Percentiles rank a stretch among this genome's conserved stretches.
Conservation (phyloP, 2,113 vertebrate species). For the Lagopus leucura region DNA sequence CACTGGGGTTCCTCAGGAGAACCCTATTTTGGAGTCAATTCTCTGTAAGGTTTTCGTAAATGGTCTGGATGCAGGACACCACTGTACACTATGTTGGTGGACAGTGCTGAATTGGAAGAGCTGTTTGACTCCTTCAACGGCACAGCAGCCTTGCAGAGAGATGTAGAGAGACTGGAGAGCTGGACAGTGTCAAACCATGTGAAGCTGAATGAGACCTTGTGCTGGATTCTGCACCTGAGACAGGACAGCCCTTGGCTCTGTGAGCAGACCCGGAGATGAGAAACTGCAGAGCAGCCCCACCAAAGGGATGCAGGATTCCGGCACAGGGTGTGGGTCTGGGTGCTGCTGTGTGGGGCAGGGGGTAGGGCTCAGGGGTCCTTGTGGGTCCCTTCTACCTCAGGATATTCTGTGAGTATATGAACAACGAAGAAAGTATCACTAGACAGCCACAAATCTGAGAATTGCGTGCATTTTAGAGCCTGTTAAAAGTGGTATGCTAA, state of each 20-base stretch:
- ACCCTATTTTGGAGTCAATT: not conserved
- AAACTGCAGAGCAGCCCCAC: not conserved
- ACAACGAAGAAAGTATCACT: accelerated
- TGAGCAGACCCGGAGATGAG: not conserved
- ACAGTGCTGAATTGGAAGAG: not conserved
- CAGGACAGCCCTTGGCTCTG: not conserved
- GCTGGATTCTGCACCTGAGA: not conserved
- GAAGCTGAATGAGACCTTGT: not conserved
- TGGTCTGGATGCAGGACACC: not conserved
- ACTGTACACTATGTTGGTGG: not conserved
- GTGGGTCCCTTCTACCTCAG: not conserved
- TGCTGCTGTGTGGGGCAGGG: not conserved
- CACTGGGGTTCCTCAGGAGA: not conserved
- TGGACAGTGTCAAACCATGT: not conserved
- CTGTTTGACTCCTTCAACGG: not conserved
- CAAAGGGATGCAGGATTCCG: not conserved
- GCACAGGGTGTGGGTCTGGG: not conserved
- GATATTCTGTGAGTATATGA: not conserved
- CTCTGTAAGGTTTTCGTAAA: not conserved
- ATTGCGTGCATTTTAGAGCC: not conserved
- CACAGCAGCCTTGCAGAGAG: not conserved
- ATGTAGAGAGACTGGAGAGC: not conserved
- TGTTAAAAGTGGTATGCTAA: not conserved
- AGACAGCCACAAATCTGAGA: not conserved
- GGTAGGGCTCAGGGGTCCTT: not conserved